Evolutionary conservation across 1,140 invertebrate genomes (phyloP).

Genomic region (Neocloeon triangulifer): DNA sequence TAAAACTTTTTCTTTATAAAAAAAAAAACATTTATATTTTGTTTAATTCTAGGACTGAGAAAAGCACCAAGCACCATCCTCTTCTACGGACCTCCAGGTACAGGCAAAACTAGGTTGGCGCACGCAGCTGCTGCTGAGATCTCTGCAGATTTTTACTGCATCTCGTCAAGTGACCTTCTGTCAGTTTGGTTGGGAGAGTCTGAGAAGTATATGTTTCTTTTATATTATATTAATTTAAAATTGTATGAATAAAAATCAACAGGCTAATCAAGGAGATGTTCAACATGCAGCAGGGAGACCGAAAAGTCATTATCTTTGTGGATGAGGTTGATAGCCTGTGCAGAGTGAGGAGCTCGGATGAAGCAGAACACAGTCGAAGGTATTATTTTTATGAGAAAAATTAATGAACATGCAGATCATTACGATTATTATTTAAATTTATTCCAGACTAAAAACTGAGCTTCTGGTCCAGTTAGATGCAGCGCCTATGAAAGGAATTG

Average conservation of each 20-base stretch:
- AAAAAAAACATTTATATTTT: slow-evolving; percentile 11
- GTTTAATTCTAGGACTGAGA: slow-evolving; percentile 12
- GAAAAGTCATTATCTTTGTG: slow-evolving; percentile 26
- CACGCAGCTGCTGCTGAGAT: slow-evolving; percentile 28
- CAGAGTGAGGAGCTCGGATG: slow-evolving; percentile 20
- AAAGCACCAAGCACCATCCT: slow-evolving; percentile 24
- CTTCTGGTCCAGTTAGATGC: slow-evolving; percentile 22
- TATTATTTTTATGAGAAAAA: slow-evolving; percentile 9
- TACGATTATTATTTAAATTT: slow-evolving; percentile 4
- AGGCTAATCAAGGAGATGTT: slow-evolving; percentile 24
- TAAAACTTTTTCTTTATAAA: background rate
- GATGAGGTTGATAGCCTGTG: slow-evolving; percentile 35
- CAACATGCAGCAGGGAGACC: slow-evolving; percentile 14
- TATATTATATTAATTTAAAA: background rate
- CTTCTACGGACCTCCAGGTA: slow-evolving; percentile 46
- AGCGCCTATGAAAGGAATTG: slow-evolving; percentile 14
- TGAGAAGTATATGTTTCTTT: slow-evolving; percentile 24
- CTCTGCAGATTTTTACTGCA: slow-evolving; percentile 21
- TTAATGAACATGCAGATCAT: too few relatives aligned
- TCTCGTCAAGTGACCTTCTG: slow-evolving; percentile 27
- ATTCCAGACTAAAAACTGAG: slow-evolving; percentile 24
- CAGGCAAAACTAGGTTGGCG: slow-evolving; percentile 41
- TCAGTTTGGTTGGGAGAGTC: slow-evolving; percentile 30
- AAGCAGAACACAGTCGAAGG: slow-evolving; percentile 25
- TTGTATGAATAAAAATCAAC: slow-evolving; percentile 5